phyloP scores from a whole-genome alignment of 2,888 invertebrate genomes.

The Nemotelus nigrinus region DNA sequence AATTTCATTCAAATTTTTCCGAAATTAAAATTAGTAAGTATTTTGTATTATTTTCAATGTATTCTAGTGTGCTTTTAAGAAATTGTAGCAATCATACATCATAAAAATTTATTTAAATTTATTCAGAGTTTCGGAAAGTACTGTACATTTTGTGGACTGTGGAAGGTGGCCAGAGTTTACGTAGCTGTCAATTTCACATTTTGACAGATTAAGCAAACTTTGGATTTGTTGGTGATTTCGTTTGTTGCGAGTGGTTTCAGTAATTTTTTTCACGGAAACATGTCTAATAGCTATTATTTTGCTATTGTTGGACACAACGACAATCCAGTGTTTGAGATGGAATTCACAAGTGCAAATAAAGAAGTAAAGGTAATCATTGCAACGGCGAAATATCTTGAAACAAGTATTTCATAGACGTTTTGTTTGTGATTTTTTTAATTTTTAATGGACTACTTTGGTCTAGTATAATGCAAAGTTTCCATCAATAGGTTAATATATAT shows the following conservation, averaged over 20 bases:
- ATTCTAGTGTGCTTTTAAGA: no score
- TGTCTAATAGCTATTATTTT: conserved; percentile 90
- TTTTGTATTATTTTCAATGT: no score
- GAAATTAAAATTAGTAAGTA: no score
- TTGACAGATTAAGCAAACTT: background rate
- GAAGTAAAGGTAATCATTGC: conserved; percentile 79
- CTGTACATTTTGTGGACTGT: background rate
- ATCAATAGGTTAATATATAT: no score
- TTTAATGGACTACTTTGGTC: no score
- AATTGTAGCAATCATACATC: no score
- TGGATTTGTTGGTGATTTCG: background rate
- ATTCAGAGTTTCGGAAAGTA: background rate
- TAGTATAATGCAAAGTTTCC: no score
- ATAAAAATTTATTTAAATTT: no score
- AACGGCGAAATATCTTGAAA: background rate
- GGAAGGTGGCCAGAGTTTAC: background rate
- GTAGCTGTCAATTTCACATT: background rate
- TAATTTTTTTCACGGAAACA: conserved; percentile 59
- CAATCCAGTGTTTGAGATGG: conserved; percentile 97
- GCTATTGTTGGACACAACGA: conserved; percentile 97
- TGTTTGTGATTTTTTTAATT: no score
- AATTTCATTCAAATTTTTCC: no score
- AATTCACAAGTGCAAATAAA: conserved; percentile 86
- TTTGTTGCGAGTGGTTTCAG: conserved; percentile 14
- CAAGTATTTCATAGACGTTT: no score